phyloP scores from a whole-genome alignment of 2,888 invertebrate species.

The Eilema griseolum region DNA sequence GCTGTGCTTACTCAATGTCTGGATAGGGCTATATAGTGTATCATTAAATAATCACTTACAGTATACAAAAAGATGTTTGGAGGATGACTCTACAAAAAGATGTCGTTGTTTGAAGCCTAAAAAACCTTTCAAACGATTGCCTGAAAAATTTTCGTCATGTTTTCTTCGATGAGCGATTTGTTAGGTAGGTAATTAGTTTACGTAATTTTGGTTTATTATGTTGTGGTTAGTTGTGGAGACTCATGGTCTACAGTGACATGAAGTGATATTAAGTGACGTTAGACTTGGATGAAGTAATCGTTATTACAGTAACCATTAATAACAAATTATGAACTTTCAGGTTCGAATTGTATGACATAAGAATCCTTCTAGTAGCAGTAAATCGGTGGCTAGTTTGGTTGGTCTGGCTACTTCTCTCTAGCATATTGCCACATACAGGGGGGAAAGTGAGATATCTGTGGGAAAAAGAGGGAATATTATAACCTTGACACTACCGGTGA shows the following conservation, averaged over 20 bases:
- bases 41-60: too few relatives aligned
- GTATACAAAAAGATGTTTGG: too few relatives aligned
- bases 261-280: slow-evolving; percentile 3
- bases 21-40: too few relatives aligned
- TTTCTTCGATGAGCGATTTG: neutral
- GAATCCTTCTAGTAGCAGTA: too few relatives aligned
- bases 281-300: neutral
- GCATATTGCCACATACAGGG: neutral
- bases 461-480: too few relatives aligned
- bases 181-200: neutral
- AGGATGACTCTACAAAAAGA: too few relatives aligned
- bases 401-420: too few relatives aligned
- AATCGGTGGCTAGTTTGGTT: too few relatives aligned
- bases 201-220: neutral
- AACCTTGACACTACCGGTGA: too few relatives aligned
- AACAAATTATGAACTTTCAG: neutral
- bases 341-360: too few relatives aligned
- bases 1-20: too few relatives aligned
- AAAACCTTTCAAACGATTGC: neutral
- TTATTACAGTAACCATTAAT: slow-evolving; percentile 1
- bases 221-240: slow-evolving; percentile 11
- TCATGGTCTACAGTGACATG: neutral
- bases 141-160: neutral
- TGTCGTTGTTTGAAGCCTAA: neutral
- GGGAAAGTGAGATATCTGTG: neutral